Base-by-base conservation (phyloP, 2,797 vertebrate species). In the Falco rusticolus region DNA sequence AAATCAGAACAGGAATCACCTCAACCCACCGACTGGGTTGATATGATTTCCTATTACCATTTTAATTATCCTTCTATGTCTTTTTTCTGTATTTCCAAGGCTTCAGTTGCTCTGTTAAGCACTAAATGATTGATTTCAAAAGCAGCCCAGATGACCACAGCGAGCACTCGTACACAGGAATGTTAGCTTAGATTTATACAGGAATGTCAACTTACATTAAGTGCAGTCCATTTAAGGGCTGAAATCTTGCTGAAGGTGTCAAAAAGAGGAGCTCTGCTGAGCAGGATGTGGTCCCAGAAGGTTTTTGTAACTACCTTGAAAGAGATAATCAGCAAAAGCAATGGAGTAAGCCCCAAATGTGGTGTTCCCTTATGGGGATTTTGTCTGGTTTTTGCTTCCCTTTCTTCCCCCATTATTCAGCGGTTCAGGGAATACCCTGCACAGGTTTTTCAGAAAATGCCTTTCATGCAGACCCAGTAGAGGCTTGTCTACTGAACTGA, bases 171-270 rank as follows among this genome's bases (percentile, higher is more conserved):
- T 43, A 59, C 22, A 25, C 13, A 72, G 72, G 24, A 93, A 93
- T 39, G 86, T 93, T 90, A 94, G 34, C 77, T 91, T 68, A 71
- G 37, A 90, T 95, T 88, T 93, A 54, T 39, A 54, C 11, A 61
- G 54, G 33, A 93, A 88, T 95, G 85, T 16, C 79, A 78, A 78
- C 7, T 91, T 85, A 29, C 4, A 71, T 91, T 87, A 94, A 63
- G n/a, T 59, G 22, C 11, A 87, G 45, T 60, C 45, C 13, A 72
- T 70, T 84, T 83, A 78, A 93, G 33, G 56, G 50, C 19, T 83
- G 53, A 80, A 93, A 66, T 83, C 22, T 34, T 88, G 26, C 48
- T 85, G 50, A 84, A 79, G 33, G 87, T 37, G 48, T 89, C 63
- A 79, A 87, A 89, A 94, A 1, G 1, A 96, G 50, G 34, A 87